Conservation (phyloP, 2,797 vertebrate species). For the Neosalanx taihuensis region DNA sequence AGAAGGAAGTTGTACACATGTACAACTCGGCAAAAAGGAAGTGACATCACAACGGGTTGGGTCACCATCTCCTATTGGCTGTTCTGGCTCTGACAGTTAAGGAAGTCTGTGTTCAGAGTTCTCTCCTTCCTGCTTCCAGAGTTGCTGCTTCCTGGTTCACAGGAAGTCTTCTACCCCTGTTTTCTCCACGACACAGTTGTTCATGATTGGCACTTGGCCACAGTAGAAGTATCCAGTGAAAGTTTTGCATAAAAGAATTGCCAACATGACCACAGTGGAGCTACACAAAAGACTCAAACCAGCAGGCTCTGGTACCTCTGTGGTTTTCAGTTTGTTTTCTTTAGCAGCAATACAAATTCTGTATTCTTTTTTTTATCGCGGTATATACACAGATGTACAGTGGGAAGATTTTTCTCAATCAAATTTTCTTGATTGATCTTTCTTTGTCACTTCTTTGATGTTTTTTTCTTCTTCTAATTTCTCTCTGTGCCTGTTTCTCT, state of each 20-base stretch:
- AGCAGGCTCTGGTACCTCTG: conserved; percentile 47
- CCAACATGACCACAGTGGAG: conserved; percentile 61
- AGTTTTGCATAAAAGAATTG: conserved; percentile 67
- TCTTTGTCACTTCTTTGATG: too few species aligned
- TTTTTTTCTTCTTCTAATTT: conserved; percentile 33
- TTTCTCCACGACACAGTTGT: conserved; percentile 53
- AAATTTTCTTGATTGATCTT: too few species aligned
- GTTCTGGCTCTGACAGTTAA: conserved; percentile 16
- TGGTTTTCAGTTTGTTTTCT: conserved; percentile 60
- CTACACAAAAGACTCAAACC: conserved; percentile 59
- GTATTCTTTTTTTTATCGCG: conserved; percentile 54
- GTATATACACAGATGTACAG: conserved; percentile 68
- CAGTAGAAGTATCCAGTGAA: conserved; percentile 78
- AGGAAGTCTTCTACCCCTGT: conserved; percentile 29
- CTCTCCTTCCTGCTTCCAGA: conserved; percentile 21
- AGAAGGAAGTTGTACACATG: conserved; percentile 30
- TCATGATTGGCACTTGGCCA: conserved; percentile 61
- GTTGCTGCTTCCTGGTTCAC: conserved; percentile 32
- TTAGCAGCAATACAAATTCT: conserved; percentile 78
- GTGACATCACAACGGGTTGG: conserved; percentile 35
- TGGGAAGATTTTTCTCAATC: conserved; percentile 55
- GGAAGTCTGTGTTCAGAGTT: conserved; percentile 22
- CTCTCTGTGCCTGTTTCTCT: conserved; percentile 47
- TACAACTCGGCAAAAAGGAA: conserved; percentile 40
- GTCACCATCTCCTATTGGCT: conserved; percentile 39